Evolutionary conservation across 2,888 invertebrate genomes (phyloP).

Genomic region (Graphium colonna): DNA sequence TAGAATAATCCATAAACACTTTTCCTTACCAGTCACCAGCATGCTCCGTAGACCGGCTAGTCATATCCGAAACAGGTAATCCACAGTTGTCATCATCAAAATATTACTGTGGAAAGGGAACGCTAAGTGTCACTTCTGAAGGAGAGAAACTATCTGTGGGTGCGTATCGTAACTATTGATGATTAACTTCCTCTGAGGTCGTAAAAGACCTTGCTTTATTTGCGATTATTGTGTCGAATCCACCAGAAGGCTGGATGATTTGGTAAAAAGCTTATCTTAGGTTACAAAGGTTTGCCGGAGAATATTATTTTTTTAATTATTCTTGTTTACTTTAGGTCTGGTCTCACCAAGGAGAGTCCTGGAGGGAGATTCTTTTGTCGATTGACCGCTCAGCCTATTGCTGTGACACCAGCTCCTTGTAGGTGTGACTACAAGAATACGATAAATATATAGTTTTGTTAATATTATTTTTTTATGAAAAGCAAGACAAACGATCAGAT

Average conservation of each 20-base stretch:
- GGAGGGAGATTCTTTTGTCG: conserved; percentile 77
- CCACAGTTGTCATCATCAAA: conserved; percentile 56
- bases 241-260: too few species aligned
- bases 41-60: conserved; percentile 69
- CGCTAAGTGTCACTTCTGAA: conserved; percentile 37
- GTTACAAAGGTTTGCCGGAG: too few species aligned
- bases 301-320: too few species aligned
- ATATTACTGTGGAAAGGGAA: conserved; percentile 76
- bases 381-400: conserved; percentile 33
- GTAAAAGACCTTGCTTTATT: too few species aligned
- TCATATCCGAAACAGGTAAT: conserved; percentile 74
- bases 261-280: too few species aligned
- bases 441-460: conserved; percentile 54
- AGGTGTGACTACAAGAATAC: conserved; percentile 78
- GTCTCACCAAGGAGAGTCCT: conserved; percentile 39
- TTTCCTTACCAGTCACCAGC: conserved; percentile 65
- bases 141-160: conserved; percentile 40
- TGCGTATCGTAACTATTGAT: conserved; percentile 27
- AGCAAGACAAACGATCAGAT: too few species aligned
- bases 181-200: too few species aligned
- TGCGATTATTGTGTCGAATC: too few species aligned
- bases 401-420: conserved; percentile 45
- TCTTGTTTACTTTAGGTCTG: conserved; percentile 46
- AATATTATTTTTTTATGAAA: too few species aligned
- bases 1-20: too few species aligned